Base-by-base conservation (phyloP, 2,113 vertebrate species). In the Oncorhynchus nerka region DNA sequence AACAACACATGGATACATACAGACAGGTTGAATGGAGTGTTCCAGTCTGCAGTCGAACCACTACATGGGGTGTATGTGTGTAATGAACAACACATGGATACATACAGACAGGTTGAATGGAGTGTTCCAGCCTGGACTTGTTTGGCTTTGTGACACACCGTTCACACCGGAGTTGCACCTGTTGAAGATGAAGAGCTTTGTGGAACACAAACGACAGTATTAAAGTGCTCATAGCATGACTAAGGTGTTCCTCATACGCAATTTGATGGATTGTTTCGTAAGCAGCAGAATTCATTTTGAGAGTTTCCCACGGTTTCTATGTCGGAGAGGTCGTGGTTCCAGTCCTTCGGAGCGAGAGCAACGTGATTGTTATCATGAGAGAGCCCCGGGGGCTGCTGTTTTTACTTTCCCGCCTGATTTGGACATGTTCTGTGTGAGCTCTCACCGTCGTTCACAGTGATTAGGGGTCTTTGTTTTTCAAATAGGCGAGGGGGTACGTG, bases 161-260 rank as follows among this genome's bases (percentile, higher is more conserved):
- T 55, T 86, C 82, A 80, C 78, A 26, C 24, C n/a, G 61, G 30
- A 73, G 59, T 73, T 91, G 86, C 89, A 92, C 91, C 91, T 93
- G 92, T 90, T 89, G 11, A 69, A 71, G 62, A 81, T 89, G 11
- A 69, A 71, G 62, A 81, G 68, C 75, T 84, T 82, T 80, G 81
- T 84, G 78, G 70, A 62, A 81, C 66, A 81, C 79, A 78, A 86
- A 89, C 87, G 65, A 82, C 75, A 20, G 39, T 66, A 20, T 72
- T 77, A 22, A 39, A 34, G n/a, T 62, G 68, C 57, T 62, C 62
- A 51, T 55, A 66, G 59, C 39, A 59, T 67, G 73, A 81, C 80
- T 73, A 59, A 30, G 3, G 8, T 30, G 68, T 68, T 79, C 11
- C 6, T 55, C 49, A 19, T 45, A 32, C 4, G 61, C 51, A 70